Base-by-base conservation (phyloP, 2,888 invertebrate genomes). In the Nomada fabriciana region DNA sequence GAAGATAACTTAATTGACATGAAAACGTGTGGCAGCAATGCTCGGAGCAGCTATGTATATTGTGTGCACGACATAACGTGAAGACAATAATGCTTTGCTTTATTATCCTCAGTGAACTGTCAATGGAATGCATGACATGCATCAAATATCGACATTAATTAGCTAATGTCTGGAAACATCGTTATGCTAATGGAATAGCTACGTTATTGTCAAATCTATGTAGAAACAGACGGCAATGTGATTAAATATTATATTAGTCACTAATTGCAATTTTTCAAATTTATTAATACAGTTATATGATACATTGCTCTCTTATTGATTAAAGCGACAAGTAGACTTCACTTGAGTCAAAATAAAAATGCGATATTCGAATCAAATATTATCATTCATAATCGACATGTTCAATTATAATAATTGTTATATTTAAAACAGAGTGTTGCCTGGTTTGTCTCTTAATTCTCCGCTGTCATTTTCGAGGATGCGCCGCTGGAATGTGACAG, bases 1-100 rank as follows among this genome's bases (percentile, higher is more conserved):
- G 20, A 20, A 5, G 25, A 68, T 61, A 61, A 70, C 50, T 61
- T 20, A 43, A 76, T 76, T 13, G 76, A 29, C 29, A 36, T 50
- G 11, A 42, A 67, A 23, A 36, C 47, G 60, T 23, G 18, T 52
- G 47, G 15, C 7, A 42, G 20, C 13, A 43, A 72, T 15, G 36
- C 47, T 13, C 5, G 9, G 25, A n/a, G 43, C n/a, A 50, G 18
- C 13, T 36, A 65, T n/a, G n/a, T n/a, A n/a, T 60, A 20, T 29
- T 7, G 43, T 23, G 15, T 3, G 2, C 1, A 29, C 2, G 25
- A 20, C 25, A 43, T 52, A 43, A 25, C 29, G 29, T 9, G 52
- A 29, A 0, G 13, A 69, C 63, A 63, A 63, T 70, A 55, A 61
- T 13, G 47, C n/a, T 61, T 63, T 47, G 55, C 57, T 36, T 47